These are phyloP conservation scores for Seira musarum DNA, from an alignment of 2,888 invertebrate genomes.

Conservation along the genomic window DNA sequence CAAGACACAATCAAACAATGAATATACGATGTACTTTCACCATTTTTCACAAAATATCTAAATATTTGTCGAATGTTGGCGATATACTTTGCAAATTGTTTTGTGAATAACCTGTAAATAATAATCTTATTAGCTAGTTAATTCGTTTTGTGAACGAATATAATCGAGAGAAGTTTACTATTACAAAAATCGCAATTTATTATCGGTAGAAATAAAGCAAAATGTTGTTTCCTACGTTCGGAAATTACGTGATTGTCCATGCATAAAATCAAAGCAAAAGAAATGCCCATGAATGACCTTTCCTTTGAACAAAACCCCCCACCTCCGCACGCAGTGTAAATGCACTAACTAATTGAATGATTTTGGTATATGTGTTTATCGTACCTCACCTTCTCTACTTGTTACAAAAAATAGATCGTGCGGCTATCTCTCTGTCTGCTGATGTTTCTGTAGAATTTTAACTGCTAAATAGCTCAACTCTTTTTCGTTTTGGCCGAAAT, in stretches of 20 bases:
- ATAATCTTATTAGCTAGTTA: neutral
- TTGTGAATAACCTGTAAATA: slow-evolving; percentile 15
- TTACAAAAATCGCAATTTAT: slow-evolving; percentile 4
- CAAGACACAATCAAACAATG: slow-evolving; percentile 13
- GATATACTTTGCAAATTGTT: slow-evolving; percentile 6
- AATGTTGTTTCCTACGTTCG: neutral
- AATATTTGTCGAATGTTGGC: neutral
- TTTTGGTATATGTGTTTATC: too few species aligned
- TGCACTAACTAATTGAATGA: slow-evolving; percentile 1
- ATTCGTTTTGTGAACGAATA: neutral
- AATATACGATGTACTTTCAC: slow-evolving; percentile 5
- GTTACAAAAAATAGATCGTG: too few species aligned
- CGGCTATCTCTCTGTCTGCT: too few species aligned
- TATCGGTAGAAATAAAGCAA: slow-evolving; percentile 2
- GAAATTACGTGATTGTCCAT: slow-evolving; percentile 3
- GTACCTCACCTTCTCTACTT: too few species aligned
- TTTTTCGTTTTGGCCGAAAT: too few species aligned
- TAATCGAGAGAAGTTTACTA: slow-evolving; percentile 6
- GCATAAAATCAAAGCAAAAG: neutral
- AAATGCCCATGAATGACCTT: too few species aligned
- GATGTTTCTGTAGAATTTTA: too few species aligned
- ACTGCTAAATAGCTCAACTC: too few species aligned
- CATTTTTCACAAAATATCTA: neutral
- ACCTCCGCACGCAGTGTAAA: slow-evolving; percentile 48
- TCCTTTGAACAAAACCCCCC: slow-evolving; percentile 13